A percentile compares a stretch with the other conserved stretches of the same genome.
Conservation (phyloP, 2,797 vertebrate species). For the Mormyrus hasselquistii region DNA sequence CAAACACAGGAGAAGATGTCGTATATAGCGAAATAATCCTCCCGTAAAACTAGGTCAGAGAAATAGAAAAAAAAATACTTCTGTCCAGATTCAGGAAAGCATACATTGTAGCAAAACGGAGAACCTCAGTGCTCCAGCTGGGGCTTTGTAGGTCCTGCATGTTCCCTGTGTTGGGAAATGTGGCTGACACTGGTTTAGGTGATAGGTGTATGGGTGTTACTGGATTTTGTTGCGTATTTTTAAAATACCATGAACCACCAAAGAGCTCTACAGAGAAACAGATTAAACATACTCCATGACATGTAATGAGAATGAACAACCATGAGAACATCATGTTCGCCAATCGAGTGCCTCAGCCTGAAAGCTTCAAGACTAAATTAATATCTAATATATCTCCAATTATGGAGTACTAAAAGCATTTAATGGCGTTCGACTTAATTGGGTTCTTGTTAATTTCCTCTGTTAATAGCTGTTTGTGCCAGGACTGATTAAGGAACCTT, state of each 20-base stretch:
- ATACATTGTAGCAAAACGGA: neutral
- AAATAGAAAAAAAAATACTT: neutral
- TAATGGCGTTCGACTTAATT: constrained; percentile 51
- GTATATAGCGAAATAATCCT: constrained; percentile 29
- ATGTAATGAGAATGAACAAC: constrained; percentile 35
- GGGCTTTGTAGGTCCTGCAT: neutral
- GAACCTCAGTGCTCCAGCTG: neutral
- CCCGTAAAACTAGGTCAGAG: constrained; percentile 38
- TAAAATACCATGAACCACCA: neutral
- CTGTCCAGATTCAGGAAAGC: neutral
- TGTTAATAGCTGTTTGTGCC: constrained; percentile 37
- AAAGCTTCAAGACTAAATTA: constrained; percentile 47
- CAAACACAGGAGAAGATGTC: constrained; percentile 38
- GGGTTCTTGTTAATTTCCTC: constrained; percentile 39
- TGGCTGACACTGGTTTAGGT: neutral
- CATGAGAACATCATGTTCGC: constrained; percentile 36
- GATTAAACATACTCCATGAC: constrained; percentile 25
- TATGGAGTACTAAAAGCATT: constrained; percentile 45
- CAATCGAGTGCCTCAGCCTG: constrained; percentile 36
- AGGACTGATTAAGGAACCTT: constrained; percentile 18
- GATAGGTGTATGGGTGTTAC: neutral
- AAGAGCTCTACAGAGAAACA: neutral
- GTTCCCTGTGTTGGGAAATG: neutral
- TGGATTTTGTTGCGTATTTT: neutral
- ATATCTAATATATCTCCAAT: constrained; percentile 56